Percentiles rank a stretch among this genome's conserved stretches.
These are phyloP conservation scores for Calameuta idolon DNA, from an alignment of 2,888 invertebrate species.

Conservation along the genomic window DNA sequence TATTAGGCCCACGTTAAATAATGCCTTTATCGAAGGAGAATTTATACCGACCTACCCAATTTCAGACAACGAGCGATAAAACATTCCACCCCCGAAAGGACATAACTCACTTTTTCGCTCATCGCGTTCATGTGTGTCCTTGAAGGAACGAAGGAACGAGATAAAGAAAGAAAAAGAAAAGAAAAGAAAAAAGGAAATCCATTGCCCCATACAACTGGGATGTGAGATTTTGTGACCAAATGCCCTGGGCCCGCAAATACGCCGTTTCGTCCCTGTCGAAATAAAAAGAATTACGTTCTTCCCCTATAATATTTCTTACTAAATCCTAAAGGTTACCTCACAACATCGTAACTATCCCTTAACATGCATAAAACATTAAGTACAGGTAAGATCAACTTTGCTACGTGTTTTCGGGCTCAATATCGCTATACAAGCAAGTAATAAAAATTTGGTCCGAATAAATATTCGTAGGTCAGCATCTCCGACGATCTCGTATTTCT, in stretches of 20 bases:
- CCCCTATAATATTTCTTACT: not conserved
- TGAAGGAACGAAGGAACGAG: constrained; percentile 22
- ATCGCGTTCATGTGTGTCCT: constrained; percentile 20
- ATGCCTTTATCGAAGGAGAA: constrained; percentile 39
- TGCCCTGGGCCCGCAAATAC: not conserved
- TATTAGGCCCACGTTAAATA: constrained; percentile 40
- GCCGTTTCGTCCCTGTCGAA: not conserved
- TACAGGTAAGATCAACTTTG: not conserved
- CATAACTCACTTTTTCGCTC: constrained; percentile 25
- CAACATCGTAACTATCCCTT: not conserved
- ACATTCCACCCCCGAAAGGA: constrained; percentile 14
- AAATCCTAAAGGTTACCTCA: not conserved
- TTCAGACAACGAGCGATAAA: constrained; percentile 29
- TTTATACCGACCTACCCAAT: constrained; percentile 34
- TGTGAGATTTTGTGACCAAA: not conserved
- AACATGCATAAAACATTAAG: not conserved
- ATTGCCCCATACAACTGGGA: not conserved
- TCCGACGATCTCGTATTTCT: not conserved
- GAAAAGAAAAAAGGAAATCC: constrained; percentile 23
- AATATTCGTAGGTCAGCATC: not conserved
- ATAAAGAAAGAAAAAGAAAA: constrained; percentile 9
- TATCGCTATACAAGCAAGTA: not conserved
- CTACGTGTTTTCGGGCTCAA: not conserved
- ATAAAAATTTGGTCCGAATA: not conserved
- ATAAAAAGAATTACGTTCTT: not conserved